phyloP scores from a whole-genome alignment of 2,888 invertebrate species.

The Caenorhabditis sp. region DNA sequence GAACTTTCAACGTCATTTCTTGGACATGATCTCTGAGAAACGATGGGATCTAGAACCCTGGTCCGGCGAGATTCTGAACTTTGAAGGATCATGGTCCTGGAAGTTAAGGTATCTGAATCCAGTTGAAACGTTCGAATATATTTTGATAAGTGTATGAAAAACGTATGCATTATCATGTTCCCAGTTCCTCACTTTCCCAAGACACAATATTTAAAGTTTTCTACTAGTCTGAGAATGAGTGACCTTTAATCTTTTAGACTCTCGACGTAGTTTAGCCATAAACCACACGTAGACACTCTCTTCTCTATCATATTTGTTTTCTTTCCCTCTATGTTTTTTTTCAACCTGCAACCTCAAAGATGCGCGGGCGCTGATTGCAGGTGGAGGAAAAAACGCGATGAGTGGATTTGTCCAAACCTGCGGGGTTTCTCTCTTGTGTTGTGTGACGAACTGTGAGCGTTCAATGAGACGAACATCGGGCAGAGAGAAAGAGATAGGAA shows the following conservation, averaged over 20 bases:
- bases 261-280: slow-evolving; percentile 26
- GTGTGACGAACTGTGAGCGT: slow-evolving; percentile 6
- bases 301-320: slow-evolving; percentile 2
- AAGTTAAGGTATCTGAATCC: too few species aligned
- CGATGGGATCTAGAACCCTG: too few species aligned
- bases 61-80: too few species aligned
- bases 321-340: background rate
- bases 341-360: slow-evolving; percentile 8
- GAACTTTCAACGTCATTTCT: slow-evolving; percentile 35
- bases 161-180: too few species aligned
- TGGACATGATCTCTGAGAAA: background rate
- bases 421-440: slow-evolving; percentile 1
- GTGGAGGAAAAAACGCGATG: background rate
- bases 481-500: slow-evolving; percentile 11
- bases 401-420: background rate
- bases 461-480: slow-evolving; percentile 2
- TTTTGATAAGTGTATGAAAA: too few species aligned
- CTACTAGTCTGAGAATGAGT: too few species aligned
- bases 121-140: too few species aligned
- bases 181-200: too few species aligned
- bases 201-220: too few species aligned
- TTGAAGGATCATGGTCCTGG: too few species aligned
- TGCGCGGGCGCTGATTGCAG: slow-evolving; percentile 19
- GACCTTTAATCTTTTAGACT: slow-evolving; percentile 32
- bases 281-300: slow-evolving; percentile 26